Conservation (phyloP, 1,140 invertebrate genomes). For the Drusus annulatus region DNA sequence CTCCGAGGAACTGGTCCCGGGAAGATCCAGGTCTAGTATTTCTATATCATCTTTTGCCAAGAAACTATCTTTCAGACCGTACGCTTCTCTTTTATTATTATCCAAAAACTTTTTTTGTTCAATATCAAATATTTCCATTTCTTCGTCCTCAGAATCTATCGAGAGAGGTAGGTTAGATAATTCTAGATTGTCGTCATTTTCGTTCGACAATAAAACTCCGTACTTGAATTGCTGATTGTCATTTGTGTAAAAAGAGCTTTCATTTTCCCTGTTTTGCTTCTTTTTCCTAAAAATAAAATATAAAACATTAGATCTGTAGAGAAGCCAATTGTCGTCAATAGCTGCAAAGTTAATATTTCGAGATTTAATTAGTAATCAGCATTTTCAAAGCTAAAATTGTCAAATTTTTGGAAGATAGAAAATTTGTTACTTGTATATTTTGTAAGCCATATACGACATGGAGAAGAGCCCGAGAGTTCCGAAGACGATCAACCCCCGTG, state of each 20-base stretch:
- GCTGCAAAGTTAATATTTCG: neutral
- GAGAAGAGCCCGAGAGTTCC: conserved; percentile 51
- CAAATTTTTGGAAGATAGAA: neutral
- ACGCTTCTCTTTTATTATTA: conserved; percentile 8
- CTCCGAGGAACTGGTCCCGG: conserved; percentile 29
- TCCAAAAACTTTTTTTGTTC: conserved; percentile 48
- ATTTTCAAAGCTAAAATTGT: neutral
- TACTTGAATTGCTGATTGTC: conserved; percentile 56
- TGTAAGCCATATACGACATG: conserved; percentile 49
- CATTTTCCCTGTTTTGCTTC: conserved; percentile 27
- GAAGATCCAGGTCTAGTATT: conserved; percentile 54
- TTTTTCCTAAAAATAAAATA: conserved; percentile 42
- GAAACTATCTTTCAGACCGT: conserved; percentile 25
- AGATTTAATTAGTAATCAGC: neutral
- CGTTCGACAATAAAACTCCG: conserved; percentile 51
- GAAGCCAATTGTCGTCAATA: neutral
- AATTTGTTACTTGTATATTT: conserved; percentile 52
- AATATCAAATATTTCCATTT: conserved; percentile 56
- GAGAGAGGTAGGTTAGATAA: conserved; percentile 46
- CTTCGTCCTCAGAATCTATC: conserved; percentile 52
- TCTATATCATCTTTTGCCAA: conserved; percentile 52
- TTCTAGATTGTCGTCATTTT: conserved; percentile 50
- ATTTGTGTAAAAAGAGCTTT: conserved; percentile 28
- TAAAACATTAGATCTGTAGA: neutral
- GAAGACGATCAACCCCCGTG: conserved; percentile 55